These are phyloP conservation scores for Rhynchonycteris naso DNA, from an alignment of 2,797 vertebrate species.

Conservation along the genomic window DNA sequence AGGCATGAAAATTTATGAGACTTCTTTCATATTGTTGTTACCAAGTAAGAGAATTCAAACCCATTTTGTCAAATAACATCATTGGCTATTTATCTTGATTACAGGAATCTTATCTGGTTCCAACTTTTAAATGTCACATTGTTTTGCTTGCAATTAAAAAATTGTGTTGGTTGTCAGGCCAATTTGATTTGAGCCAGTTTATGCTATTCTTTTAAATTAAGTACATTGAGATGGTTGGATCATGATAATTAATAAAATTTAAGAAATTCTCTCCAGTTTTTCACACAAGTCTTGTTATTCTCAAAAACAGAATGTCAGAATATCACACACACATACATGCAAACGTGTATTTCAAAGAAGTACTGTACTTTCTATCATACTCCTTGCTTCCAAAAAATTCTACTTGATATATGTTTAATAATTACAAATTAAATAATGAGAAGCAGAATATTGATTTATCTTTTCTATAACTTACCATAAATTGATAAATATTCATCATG, in stretches of 20 bases:
- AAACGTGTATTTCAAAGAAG: conserved; percentile 18
- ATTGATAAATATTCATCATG: not conserved
- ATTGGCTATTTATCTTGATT: conserved; percentile 56
- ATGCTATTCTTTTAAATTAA: conserved; percentile 50
- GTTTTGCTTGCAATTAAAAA: conserved; percentile 58
- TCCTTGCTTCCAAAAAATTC: not conserved
- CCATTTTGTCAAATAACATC: conserved; percentile 21
- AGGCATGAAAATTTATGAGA: not conserved
- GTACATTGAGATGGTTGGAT: not conserved
- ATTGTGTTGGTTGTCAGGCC: conserved; percentile 1
- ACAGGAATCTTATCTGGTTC: conserved; percentile 52
- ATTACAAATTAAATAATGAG: conserved; percentile 27
- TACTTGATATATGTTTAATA: conserved; percentile 7
- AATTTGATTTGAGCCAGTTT: conserved; percentile 43
- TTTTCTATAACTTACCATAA: conserved; percentile 15
- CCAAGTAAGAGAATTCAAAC: conserved; percentile 50
- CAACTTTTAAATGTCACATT: conserved; percentile 60
- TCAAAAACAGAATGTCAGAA: not conserved
- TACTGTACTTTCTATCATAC: not conserved
- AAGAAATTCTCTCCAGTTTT: conserved; percentile 27
- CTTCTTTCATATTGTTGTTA: conserved; percentile 23
- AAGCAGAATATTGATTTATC: not conserved
- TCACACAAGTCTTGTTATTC: not conserved
- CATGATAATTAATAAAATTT: not conserved
- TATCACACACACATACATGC: not conserved